Percentiles rank a stretch among this genome's conserved stretches.
These are phyloP conservation scores for Quiscalus mexicanus DNA, from an alignment of 2,113 vertebrate species.

Conservation along the genomic window DNA sequence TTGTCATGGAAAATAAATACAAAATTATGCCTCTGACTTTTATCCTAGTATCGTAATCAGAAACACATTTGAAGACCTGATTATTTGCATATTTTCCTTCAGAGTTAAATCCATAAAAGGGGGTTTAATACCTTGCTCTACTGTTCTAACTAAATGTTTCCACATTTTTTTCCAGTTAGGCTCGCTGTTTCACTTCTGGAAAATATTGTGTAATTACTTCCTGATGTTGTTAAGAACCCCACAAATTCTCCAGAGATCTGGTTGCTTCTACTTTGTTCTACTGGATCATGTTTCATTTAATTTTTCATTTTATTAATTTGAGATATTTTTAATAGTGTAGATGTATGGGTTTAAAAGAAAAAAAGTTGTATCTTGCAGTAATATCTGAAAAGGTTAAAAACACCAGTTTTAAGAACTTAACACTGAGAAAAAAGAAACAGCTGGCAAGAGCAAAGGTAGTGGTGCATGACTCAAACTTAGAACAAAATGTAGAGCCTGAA, in stretches of 20 bases:
- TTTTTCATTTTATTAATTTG: constrained; percentile 73
- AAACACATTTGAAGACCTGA: constrained; percentile 75
- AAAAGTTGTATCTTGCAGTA: not conserved
- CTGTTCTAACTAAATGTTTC: constrained; percentile 84
- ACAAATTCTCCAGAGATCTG: constrained; percentile 60
- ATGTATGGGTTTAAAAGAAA: not conserved
- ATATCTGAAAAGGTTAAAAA: constrained; percentile 36
- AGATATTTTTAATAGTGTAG: constrained; percentile 10
- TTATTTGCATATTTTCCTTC: constrained; percentile 82
- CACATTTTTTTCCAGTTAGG: constrained; percentile 82
- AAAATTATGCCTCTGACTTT: constrained; percentile 70
- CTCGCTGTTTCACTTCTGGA: constrained; percentile 83
- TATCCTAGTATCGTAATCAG: constrained; percentile 73
- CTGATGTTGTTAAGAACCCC: constrained; percentile 72
- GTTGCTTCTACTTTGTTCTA: constrained; percentile 72
- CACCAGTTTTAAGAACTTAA: not conserved
- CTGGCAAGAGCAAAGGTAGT: constrained; percentile 60
- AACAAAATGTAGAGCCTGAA: constrained; percentile 31
- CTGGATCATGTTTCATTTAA: constrained; percentile 63
- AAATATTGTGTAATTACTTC: constrained; percentile 81
- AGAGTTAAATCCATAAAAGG: constrained; percentile 80
- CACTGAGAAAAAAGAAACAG: not conserved
- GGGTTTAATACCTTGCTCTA: constrained; percentile 79
- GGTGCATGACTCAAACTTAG: constrained; percentile 45
- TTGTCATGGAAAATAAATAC: constrained; percentile 53